Evolutionary conservation across 2,113 vertebrate species (phyloP), one percentile per base, ranked within the genome.

Genomic region (Gallinago jamesoni): DNA sequence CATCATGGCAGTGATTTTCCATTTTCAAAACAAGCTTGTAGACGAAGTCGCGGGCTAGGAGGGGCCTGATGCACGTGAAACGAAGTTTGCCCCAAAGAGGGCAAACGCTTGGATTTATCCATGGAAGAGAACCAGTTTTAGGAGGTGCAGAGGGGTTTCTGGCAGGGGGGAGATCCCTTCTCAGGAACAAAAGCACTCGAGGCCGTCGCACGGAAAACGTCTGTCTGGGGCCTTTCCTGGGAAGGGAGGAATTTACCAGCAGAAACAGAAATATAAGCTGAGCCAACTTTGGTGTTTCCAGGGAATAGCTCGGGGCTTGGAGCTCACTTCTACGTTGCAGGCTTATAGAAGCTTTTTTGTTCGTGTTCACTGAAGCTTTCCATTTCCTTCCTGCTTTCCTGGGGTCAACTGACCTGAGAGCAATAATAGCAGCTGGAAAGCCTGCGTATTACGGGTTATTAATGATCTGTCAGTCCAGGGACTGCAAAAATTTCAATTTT

Each of bases 291-390:
- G 55, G 86, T 35, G 74, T 95, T 95, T 91, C 73, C 69, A 75
- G 64, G 89, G 76, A 92, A 84, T 52, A 94, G 80, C 2, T 39
- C 39, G 12, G 39, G 2, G 27, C 76, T 67, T 59, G 39, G 43
- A 84, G 76, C 75, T 90, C 76, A 21, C 35, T 31, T 93, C 30
- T 5, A 74, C 4, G 1, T 45, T 78, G n/a, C 52, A 68, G 73
- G n/a, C 64, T 89, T 56, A 95, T 43, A 97, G 91, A 81, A 90
- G 64, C 25, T 23, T 95, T 96, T 96, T 96, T 95, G 91, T 95
- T 95, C 10, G 0, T 81, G 39, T 84, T 95, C 94, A 60, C 73
- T 94, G 94, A 91, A 90, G 91, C 86, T 93, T 97, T 91, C 80
- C 45, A 43, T 89, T 95, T 95, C 89, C 86, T 96, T 95, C 94